phyloP scores from a whole-genome alignment of 2,888 invertebrate species.

The Rhorus exstirpatorius region DNA sequence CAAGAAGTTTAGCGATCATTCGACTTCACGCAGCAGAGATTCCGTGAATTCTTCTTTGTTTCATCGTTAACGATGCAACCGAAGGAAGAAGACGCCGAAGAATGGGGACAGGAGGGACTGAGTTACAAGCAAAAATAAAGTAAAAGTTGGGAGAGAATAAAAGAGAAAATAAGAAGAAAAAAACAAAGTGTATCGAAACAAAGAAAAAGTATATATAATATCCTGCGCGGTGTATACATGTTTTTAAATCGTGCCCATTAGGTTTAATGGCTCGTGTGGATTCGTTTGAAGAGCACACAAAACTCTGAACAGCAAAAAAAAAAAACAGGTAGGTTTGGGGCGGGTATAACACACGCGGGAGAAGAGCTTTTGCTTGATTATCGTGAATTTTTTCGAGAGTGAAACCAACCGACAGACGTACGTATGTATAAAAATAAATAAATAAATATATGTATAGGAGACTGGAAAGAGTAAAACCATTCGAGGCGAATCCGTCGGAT shows the following conservation, averaged over 20 bases:
- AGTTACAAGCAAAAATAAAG: not conserved
- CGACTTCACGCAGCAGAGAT: not conserved
- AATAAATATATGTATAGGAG: not conserved
- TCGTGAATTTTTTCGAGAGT: slow-evolving; percentile 53
- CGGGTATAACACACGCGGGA: no score
- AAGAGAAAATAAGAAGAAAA: not conserved
- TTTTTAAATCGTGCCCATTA: slow-evolving; percentile 51
- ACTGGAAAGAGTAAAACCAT: slow-evolving; percentile 15
- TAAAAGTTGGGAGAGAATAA: slow-evolving; percentile 1
- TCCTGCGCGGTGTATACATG: slow-evolving; percentile 37
- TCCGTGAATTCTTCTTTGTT: slow-evolving; percentile 9
- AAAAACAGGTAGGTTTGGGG: no score
- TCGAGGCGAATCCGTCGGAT: slow-evolving; percentile 29
- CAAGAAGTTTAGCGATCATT: slow-evolving; percentile 19
- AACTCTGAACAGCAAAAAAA: not conserved
- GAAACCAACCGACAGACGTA: slow-evolving; percentile 14
- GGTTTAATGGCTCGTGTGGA: slow-evolving; percentile 38
- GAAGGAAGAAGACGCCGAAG: slow-evolving; percentile 1
- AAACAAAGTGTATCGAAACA: not conserved
- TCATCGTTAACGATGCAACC: not conserved
- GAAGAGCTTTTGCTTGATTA: slow-evolving; percentile 54
- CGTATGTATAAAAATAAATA: not conserved
- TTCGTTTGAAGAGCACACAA: slow-evolving; percentile 23
- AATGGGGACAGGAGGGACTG: not conserved
- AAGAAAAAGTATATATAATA: slow-evolving; percentile 2